Conservation (phyloP, 2,888 invertebrate species). For the Spodoptera littoralis region DNA sequence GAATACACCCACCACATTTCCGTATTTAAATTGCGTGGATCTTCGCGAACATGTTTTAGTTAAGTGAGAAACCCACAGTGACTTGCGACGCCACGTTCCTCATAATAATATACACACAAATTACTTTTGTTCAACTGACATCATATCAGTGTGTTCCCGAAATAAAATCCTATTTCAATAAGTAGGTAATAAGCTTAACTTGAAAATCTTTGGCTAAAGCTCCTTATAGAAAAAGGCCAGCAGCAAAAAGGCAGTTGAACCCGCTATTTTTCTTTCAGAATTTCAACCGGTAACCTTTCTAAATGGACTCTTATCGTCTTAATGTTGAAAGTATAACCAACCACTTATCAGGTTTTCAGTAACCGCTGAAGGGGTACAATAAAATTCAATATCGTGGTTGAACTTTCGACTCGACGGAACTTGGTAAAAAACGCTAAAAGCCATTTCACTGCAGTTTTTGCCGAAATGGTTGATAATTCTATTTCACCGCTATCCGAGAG, state of each 20-base stretch:
- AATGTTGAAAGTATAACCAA: conserved; percentile 39
- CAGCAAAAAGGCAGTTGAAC: conserved; percentile 7
- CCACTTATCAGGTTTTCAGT: conserved; percentile 46
- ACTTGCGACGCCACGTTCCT: conserved; percentile 14
- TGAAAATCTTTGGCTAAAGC: conserved; percentile 3
- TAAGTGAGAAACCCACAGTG: conserved; percentile 54
- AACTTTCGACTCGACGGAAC: conserved; percentile 62
- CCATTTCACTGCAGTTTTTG: conserved; percentile 71
- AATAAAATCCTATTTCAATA: conserved; percentile 10
- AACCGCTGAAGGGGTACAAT: conserved; percentile 51
- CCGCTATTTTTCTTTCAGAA: conserved; percentile 28
- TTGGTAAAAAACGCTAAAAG: conserved; percentile 71
- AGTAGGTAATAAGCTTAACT: neutral
- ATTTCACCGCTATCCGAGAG: conserved; percentile 66
- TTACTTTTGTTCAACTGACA: conserved; percentile 4
- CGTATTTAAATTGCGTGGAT: conserved; percentile 77
- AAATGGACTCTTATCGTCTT: conserved; percentile 38
- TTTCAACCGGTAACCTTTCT: conserved; percentile 28
- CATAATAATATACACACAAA: conserved; percentile 13
- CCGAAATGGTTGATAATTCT: conserved; percentile 74
- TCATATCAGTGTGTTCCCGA: neutral
- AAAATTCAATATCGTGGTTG: conserved; percentile 63
- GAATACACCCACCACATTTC: conserved; percentile 71
- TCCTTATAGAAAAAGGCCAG: conserved; percentile 12
- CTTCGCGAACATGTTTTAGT: conserved; percentile 63